A percentile compares a stretch with the other conserved stretches of the same genome.
Evolutionary conservation across 2,113 vertebrate genomes (phyloP).

Genomic region (Columba janthina): DNA sequence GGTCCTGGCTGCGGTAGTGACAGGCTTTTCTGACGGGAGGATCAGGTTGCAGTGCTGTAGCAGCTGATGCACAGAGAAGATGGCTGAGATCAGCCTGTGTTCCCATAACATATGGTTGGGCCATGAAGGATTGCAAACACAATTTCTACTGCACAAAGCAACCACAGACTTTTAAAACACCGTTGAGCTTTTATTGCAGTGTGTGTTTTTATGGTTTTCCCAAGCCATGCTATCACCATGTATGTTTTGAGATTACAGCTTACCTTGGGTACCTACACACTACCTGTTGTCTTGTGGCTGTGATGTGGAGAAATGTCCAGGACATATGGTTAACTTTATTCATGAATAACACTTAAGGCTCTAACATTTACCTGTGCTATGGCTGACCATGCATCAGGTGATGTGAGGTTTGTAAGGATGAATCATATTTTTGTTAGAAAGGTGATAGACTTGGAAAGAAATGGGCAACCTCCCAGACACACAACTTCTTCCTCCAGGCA

Average conservation of each 20-base stretch:
- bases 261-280: neutral
- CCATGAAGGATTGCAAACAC: neutral
- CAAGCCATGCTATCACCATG: neutral
- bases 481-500: neutral
- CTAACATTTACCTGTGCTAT: neutral
- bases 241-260: neutral
- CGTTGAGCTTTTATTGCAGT: neutral
- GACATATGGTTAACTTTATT: neutral
- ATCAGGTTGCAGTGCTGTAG: neutral
- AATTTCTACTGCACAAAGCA: neutral
- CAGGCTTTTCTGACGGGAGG: neutral
- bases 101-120: neutral
- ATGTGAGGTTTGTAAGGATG: neutral
- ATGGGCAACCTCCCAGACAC: neutral
- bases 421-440: neutral
- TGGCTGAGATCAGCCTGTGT: neutral
- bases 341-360: neutral
- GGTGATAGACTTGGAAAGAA: neutral
- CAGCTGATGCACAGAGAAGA: neutral
- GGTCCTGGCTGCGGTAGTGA: neutral
- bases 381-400: neutral
- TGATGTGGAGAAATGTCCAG: neutral
- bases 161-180: neutral
- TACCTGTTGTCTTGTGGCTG: neutral
- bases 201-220: neutral